Conservation (phyloP, 2,888 invertebrate species). For the Metacarcinus magister region DNA sequence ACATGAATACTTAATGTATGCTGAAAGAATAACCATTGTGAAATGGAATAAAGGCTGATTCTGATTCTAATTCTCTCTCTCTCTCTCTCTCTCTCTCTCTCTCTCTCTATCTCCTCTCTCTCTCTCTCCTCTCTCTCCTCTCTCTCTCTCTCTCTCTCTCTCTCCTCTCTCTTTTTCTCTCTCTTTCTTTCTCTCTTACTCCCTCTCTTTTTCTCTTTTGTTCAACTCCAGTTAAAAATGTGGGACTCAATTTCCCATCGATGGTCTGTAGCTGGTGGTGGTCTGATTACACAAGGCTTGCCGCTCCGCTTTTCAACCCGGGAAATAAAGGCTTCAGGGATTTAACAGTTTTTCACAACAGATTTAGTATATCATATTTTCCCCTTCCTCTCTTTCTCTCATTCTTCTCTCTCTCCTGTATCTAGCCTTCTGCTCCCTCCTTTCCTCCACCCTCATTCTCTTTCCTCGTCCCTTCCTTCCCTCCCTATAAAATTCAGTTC, state of each 20-base stretch:
- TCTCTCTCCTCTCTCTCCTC: background rate
- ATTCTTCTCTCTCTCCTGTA: background rate
- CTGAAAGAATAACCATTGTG: too few species aligned
- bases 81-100: too few species aligned
- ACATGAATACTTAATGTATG: too few species aligned
- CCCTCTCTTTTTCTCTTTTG: background rate
- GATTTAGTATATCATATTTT: background rate
- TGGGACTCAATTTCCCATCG: background rate
- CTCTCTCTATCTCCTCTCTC: too few species aligned
- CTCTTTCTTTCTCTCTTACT: too few species aligned
- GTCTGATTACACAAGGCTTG: slow-evolving; percentile 8
- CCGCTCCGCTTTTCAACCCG: background rate
- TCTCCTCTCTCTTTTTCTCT: too few species aligned
- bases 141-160: background rate
- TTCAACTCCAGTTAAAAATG: background rate
- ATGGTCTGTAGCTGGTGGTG: background rate
- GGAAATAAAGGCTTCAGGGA: background rate
- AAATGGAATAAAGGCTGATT: background rate
- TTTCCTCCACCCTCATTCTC: background rate
- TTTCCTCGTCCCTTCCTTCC: background rate
- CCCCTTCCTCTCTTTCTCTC: background rate
- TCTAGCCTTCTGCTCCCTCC: background rate
- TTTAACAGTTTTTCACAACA: background rate
- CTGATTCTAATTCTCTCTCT: background rate
- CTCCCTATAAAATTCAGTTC: background rate